Evolutionary conservation across 2,888 invertebrate genomes (phyloP).

Genomic region (Drosophila dives): DNA sequence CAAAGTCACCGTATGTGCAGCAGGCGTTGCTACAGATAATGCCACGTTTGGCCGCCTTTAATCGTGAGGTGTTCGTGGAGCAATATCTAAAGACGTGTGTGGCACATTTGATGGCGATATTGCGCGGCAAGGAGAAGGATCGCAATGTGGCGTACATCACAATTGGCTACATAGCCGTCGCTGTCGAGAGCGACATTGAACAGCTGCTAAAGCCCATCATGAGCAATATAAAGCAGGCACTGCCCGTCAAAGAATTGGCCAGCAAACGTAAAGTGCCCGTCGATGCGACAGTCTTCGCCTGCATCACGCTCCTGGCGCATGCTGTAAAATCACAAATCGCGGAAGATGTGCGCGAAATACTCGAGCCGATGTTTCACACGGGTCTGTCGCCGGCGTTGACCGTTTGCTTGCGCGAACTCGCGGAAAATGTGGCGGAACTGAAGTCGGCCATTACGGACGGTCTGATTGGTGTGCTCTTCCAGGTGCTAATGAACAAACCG

Average conservation of each 20-base stretch:
- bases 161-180: conserved; percentile 95
- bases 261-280: conserved; percentile 90
- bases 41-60: conserved; percentile 97
- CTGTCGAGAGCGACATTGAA: conserved; percentile 92
- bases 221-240: conserved; percentile 90
- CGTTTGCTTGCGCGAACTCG: conserved; percentile 95
- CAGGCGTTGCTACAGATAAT: conserved; percentile 94
- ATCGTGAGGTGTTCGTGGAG: conserved; percentile 91
- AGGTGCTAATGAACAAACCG: conserved; percentile 95
- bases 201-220: conserved; percentile 93
- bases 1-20: conserved; percentile 92
- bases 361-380: conserved; percentile 96
- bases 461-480: conserved; percentile 94
- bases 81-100: conserved; percentile 91
- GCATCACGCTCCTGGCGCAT: conserved; percentile 95
- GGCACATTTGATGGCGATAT: conserved; percentile 90
- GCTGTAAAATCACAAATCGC: conserved; percentile 93
- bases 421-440: conserved; percentile 93
- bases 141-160: conserved; percentile 95
- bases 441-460: conserved; percentile 97
- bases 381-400: conserved; percentile 96
- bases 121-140: conserved; percentile 94
- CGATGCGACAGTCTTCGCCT: conserved; percentile 96
- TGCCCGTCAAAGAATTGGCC: conserved; percentile 92
- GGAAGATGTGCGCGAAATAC: conserved; percentile 91